Conservation (phyloP, 2,888 invertebrate genomes). For the Helicoverpa assulta region DNA sequence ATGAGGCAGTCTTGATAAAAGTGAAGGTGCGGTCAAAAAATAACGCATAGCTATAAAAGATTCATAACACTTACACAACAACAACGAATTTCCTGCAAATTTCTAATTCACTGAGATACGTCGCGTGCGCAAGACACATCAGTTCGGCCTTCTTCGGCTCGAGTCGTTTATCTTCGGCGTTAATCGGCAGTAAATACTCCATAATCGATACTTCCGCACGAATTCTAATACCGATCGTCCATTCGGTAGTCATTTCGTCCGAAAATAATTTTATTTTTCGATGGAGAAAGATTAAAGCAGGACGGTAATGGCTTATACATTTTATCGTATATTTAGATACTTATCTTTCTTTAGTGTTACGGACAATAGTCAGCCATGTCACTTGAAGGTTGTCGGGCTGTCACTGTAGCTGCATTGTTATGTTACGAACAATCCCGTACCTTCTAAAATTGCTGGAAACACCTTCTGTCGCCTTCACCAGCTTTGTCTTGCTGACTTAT, state of each 20-base stretch:
- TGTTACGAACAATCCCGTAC: constrained; percentile 23
- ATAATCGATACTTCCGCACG: constrained; percentile 63
- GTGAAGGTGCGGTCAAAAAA: background rate
- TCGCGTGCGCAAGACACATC: constrained; percentile 48
- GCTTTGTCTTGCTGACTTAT: background rate
- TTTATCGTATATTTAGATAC: constrained; percentile 4
- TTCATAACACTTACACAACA: constrained; percentile 24
- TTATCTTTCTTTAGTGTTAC: constrained; percentile 34
- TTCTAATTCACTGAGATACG: constrained; percentile 29
- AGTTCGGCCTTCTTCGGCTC: constrained; percentile 13
- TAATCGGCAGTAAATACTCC: constrained; percentile 57
- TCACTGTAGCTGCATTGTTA: constrained; percentile 46
- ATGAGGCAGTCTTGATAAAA: background rate
- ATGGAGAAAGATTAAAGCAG: background rate
- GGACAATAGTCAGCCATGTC: constrained; percentile 35
- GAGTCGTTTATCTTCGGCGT: constrained; percentile 51
- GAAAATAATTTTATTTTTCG: background rate
- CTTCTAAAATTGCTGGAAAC: constrained; percentile 20
- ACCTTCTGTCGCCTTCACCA: constrained; percentile 8
- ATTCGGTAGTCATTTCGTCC: constrained; percentile 10
- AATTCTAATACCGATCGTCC: constrained; percentile 22
- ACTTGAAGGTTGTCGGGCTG: constrained; percentile 50
- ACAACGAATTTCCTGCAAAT: constrained; percentile 23
- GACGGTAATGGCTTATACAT: background rate
- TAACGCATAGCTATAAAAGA: constrained; percentile 6